A percentile compares a stretch with the other conserved stretches of the same genome.
Evolutionary conservation across 2,888 invertebrate species (phyloP).

Genomic region (Acanthosepion lycidas): DNA sequence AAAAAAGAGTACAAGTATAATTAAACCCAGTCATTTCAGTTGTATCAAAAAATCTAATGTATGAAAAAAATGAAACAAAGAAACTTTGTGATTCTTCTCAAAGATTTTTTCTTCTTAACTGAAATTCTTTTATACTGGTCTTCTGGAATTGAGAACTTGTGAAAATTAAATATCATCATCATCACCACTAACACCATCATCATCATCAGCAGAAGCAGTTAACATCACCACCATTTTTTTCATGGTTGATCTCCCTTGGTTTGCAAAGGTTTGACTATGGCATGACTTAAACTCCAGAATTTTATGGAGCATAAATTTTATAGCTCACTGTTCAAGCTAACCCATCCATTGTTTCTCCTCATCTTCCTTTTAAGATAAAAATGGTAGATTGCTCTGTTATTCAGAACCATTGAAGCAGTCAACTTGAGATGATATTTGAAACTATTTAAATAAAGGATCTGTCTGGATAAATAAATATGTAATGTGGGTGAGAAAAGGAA

Average conservation of each 20-base stretch:
- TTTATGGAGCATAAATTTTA: slow-evolving; percentile 33
- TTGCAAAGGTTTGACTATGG: not conserved
- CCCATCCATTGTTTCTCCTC: not conserved
- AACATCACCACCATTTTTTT: not conserved
- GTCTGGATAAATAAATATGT: not conserved
- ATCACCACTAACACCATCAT: not conserved
- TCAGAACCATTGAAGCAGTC: not conserved
- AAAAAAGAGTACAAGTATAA: too few relatives aligned
- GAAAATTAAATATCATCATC: not conserved
- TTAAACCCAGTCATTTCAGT: too few relatives aligned
- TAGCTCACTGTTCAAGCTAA: not conserved
- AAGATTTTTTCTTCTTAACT: not conserved
- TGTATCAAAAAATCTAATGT: too few relatives aligned
- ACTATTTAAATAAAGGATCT: not conserved
- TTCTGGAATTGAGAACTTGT: not conserved
- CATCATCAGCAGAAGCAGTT: not conserved
- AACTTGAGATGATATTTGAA: not conserved
- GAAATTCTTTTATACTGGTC: not conserved
- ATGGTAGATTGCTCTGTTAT: not conserved
- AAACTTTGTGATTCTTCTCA: too few relatives aligned
- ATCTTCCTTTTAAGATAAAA: not conserved
- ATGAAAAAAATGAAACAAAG: too few relatives aligned
- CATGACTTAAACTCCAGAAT: not conserved
- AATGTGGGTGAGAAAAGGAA: not conserved
- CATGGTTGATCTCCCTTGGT: not conserved